These are phyloP conservation scores for Catalaphyllia jardinei DNA, from an alignment of 64 coral and sea anemone species.

Conservation along the genomic window DNA sequence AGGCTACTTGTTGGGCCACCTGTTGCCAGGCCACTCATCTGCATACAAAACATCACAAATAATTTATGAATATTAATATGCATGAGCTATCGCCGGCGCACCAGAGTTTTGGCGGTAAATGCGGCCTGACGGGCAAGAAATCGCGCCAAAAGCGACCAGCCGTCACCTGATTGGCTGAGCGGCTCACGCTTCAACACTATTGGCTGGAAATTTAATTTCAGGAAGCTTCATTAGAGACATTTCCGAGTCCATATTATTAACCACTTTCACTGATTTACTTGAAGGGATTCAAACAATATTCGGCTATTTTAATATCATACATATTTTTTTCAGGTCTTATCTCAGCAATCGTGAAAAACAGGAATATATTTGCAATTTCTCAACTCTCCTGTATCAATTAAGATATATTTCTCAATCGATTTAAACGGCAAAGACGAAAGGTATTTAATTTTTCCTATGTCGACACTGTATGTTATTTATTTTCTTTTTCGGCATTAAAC, in stretches of 20 bases:
- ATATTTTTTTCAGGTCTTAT: constrained; percentile 2
- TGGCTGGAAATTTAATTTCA: constrained; percentile 23
- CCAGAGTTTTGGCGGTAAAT: constrained; percentile 50
- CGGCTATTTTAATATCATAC: not conserved
- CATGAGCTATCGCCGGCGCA: constrained; percentile 52
- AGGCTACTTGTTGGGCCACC: constrained; percentile 58
- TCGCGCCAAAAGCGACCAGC: constrained; percentile 42
- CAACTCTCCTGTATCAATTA: constrained; percentile 17
- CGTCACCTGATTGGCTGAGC: constrained; percentile 21
- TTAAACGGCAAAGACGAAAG: not conserved
- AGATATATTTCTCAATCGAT: not conserved
- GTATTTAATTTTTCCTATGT: constrained; percentile 4
- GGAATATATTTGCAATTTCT: constrained; percentile 11
- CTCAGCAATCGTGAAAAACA: not conserved
- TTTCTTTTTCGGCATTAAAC: constrained; percentile 11
- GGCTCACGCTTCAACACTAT: not conserved
- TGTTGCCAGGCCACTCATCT: constrained; percentile 84
- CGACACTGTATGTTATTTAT: not conserved
- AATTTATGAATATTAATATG: constrained; percentile 75
- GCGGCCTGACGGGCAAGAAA: constrained; percentile 39
- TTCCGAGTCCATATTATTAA: constrained; percentile 38
- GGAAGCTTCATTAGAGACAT: constrained; percentile 29
- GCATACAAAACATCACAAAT: constrained; percentile 75
- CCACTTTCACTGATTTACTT: constrained; percentile 2
- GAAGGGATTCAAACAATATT: constrained; percentile 33